These are phyloP conservation scores for Quiscalus mexicanus DNA, from an alignment of 2,113 vertebrate species.

Conservation along the genomic window DNA sequence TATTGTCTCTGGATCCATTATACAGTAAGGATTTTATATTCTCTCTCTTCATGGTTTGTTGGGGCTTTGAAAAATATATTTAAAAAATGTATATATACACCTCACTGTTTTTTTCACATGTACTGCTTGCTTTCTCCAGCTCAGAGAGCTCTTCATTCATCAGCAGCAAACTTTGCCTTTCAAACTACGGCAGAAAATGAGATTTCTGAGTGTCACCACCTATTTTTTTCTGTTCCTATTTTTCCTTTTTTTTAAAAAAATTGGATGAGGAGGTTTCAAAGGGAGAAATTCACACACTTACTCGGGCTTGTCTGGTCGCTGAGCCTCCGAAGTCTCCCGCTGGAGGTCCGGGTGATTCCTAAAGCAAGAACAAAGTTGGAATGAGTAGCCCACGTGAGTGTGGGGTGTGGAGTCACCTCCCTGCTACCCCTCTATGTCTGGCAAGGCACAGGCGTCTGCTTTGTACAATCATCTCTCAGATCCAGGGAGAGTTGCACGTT, in stretches of 20 bases:
- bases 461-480: no score
- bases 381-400: not conserved
- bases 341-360: constrained; percentile 75
- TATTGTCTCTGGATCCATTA: constrained; percentile 1
- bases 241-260: no score
- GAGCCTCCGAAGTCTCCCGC: constrained; percentile 68
- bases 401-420: no score
- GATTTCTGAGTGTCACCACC: not conserved
- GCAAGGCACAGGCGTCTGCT: no score
- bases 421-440: no score
- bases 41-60: not conserved
- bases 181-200: not conserved
- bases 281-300: constrained; percentile 29
- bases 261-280: not conserved
- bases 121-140: not conserved
- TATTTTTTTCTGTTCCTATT: no score
- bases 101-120: not conserved
- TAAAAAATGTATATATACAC: not conserved
- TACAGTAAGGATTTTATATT: not conserved
- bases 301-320: constrained; percentile 66
- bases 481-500: no score
- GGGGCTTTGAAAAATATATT: not conserved
- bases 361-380: not conserved
- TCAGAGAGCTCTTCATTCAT: not conserved
- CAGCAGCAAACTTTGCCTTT: not conserved